Conservation (phyloP, 2,797 vertebrate species). For the Lophius americanus region DNA sequence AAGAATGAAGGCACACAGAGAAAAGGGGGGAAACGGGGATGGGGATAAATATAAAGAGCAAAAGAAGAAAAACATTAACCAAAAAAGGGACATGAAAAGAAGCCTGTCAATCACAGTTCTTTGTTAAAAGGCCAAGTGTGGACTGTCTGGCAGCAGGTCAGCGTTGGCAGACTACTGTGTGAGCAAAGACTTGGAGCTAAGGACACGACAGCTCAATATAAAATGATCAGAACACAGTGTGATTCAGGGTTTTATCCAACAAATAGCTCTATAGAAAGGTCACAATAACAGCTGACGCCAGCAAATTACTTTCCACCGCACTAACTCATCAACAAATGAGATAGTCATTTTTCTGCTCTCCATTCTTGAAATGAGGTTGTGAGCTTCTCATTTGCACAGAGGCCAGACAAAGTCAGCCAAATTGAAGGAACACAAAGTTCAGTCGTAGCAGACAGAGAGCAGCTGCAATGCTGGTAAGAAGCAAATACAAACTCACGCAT, state of each 20-base stretch:
- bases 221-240: conserved; percentile 61
- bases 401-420: conserved; percentile 60
- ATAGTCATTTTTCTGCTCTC: conserved; percentile 34
- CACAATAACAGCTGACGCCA: conserved; percentile 48
- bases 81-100: conserved; percentile 29
- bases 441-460: conserved; percentile 38
- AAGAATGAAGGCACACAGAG: conserved; percentile 22
- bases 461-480: conserved; percentile 51
- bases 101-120: conserved; percentile 46
- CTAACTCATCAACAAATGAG: conserved; percentile 57
- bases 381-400: conserved; percentile 24
- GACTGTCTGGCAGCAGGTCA: conserved; percentile 47
- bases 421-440: conserved; percentile 59
- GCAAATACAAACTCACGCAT: conserved; percentile 19
- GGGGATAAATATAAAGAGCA: too few relatives aligned
- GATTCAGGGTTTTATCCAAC: conserved; percentile 64
- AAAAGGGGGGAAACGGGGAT: background rate
- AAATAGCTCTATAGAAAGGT: conserved; percentile 69
- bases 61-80: conserved; percentile 1
- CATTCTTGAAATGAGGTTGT: conserved; percentile 42
- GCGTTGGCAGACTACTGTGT: conserved; percentile 48
- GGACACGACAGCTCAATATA: conserved; percentile 63
- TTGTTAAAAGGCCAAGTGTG: conserved; percentile 57
- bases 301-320: conserved; percentile 56
- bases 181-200: conserved; percentile 35